A percentile compares a stretch with the other conserved stretches of the same genome.
phyloP scores from a whole-genome alignment of 2,113 vertebrate species.

The Hiodon tergisus region DNA sequence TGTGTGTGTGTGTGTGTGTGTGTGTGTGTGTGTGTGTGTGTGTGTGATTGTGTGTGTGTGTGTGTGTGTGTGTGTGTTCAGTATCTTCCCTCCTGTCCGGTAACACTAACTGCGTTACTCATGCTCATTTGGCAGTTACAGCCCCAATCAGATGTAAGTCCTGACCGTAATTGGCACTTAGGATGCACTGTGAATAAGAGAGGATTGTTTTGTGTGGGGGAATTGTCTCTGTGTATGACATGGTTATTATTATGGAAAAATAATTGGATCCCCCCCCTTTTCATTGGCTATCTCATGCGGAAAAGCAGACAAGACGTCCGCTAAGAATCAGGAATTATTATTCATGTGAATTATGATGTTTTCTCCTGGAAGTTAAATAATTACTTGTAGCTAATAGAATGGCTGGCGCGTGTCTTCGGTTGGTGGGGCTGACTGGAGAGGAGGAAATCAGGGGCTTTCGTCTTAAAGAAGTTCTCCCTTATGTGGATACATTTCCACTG shows the following conservation, averaged over 20 bases:
- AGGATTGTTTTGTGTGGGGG: slow-evolving; percentile 5
- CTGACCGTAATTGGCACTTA: slow-evolving; percentile 4
- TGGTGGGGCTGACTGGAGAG: background rate
- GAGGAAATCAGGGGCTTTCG: too few species aligned
- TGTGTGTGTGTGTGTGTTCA: too few species aligned
- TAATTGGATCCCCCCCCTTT: slow-evolving; percentile 6
- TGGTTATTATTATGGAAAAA: slow-evolving; percentile 9
- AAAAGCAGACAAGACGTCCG: slow-evolving; percentile 5
- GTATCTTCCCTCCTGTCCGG: too few species aligned
- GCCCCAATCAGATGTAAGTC: slow-evolving; percentile 2
- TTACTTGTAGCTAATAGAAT: background rate
- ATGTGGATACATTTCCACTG: too few species aligned
- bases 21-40: too few species aligned
- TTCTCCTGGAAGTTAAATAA: slow-evolving; percentile 2
- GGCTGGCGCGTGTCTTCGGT: background rate
- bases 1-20: too few species aligned
- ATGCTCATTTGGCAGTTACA: background rate
- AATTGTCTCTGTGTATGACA: slow-evolving; percentile 14
- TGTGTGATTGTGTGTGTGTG: too few species aligned
- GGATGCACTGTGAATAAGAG: background rate
- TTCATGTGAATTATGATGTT: slow-evolving; percentile 1
- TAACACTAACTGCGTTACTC: background rate
- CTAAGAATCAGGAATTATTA: slow-evolving; percentile 5
- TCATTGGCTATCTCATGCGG: slow-evolving; percentile 9
- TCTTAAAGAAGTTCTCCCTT: too few species aligned